Conservation (phyloP, 2,888 invertebrate genomes). For the Eucriotettix oculatus region DNA sequence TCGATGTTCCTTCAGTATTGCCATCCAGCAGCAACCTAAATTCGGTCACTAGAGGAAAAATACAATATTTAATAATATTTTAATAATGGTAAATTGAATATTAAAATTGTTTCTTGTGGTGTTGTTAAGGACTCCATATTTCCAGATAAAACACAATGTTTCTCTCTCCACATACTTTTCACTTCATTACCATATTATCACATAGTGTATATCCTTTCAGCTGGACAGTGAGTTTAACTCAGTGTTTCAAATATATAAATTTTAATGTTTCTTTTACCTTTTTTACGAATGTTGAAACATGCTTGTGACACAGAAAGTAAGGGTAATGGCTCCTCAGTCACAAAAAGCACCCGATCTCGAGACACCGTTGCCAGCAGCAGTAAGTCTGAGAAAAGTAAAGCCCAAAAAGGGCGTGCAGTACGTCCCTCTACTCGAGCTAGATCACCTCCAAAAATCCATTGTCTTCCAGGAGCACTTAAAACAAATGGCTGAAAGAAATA, state of each 20-base stretch:
- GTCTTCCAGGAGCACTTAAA: slow-evolving; percentile 63
- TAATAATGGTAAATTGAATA: too few species aligned
- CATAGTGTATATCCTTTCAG: too few species aligned
- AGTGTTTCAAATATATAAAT: neutral
- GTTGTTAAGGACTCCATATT: too few species aligned
- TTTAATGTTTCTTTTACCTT: slow-evolving; percentile 26
- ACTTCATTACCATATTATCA: too few species aligned
- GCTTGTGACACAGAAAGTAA: slow-evolving; percentile 64
- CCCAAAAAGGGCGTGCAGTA: slow-evolving; percentile 69
- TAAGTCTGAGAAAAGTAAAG: slow-evolving; percentile 66
- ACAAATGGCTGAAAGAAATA: slow-evolving; percentile 48
- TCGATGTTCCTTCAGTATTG: slow-evolving; percentile 42
- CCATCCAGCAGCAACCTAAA: slow-evolving; percentile 60
- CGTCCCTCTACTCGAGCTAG: slow-evolving; percentile 68
- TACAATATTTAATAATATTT: too few species aligned
- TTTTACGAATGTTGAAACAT: slow-evolving; percentile 71
- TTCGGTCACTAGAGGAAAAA: slow-evolving; percentile 37
- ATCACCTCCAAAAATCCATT: slow-evolving; percentile 83
- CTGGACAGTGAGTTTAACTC: too few species aligned
- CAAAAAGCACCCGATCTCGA: slow-evolving; percentile 69
- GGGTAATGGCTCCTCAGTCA: slow-evolving; percentile 72
- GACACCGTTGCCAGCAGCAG: slow-evolving; percentile 75
- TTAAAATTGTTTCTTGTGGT: too few species aligned
- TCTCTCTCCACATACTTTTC: too few species aligned
- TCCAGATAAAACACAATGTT: too few species aligned